Evolutionary conservation across 2,113 vertebrate genomes (phyloP), one percentile per base, ranked within the genome.

Genomic region (Scopus umbretta): DNA sequence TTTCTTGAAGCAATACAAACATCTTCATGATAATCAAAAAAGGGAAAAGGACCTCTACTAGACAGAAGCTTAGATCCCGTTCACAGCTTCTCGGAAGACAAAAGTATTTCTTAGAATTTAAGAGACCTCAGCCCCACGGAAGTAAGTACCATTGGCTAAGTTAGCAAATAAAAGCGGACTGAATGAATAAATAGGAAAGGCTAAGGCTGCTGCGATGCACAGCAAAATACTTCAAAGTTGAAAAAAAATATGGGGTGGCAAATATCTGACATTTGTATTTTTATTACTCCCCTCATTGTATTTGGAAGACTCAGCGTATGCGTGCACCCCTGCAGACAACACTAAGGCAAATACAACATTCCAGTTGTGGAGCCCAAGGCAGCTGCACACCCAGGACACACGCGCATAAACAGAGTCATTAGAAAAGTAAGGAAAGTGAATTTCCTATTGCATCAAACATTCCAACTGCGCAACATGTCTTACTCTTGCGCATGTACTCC

Each of bases 371-470:
- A 87, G 47, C 65, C 43, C 40, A 26, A 73, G n/a, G 52, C 61
- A 78, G 76, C 74, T 62, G n/a, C 68, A 32, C 6, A 42, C 12
- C 38, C 55, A 68, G 11, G 17, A 74, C 32, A 45, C 12, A 88
- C 13, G 55, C 12, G 29, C 50, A 63, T 18, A 80, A 65, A 65
- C 29, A 43, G 27, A 92, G 72, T 26, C 68, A 56, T 22, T 1
- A n/a, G n/a, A n/a, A n/a, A n/a, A n/a, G n/a, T n/a, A n/a, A n/a
- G n/a, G n/a, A n/a, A n/a, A n/a, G n/a, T n/a, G n/a, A n/a, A n/a
- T n/a, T n/a, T n/a, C n/a, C n/a, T n/a, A 91, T 96, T 96, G 95
- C 70, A 85, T 79, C 40, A 68, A 61, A 72, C 72, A 72, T 59
- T 70, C 88, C 67, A 78, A 1, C 55, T 66, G 88, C 42, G 80